phyloP scores from a whole-genome alignment of 2,113 vertebrate genomes.

The Hyperoodon ampullatus region DNA sequence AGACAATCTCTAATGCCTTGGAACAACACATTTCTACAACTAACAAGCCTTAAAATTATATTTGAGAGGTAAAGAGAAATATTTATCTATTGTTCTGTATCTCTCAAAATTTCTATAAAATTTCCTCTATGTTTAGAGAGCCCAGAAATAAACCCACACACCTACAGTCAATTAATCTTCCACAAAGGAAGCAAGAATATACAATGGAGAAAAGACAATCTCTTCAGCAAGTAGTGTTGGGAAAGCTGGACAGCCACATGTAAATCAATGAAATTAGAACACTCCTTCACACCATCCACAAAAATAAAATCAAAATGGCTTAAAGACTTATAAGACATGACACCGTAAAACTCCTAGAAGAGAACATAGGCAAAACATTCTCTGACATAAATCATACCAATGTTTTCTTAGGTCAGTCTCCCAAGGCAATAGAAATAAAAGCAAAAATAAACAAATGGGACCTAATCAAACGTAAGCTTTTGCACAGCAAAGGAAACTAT shows the following conservation, averaged over 20 bases:
- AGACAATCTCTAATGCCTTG: neutral
- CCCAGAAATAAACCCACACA: neutral
- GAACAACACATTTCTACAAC: neutral
- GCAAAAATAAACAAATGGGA: neutral
- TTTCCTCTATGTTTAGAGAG: neutral
- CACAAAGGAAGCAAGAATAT: neutral
- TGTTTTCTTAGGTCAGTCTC: too few species aligned
- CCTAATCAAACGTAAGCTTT: neutral
- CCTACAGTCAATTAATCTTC: neutral
- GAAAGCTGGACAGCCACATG: neutral
- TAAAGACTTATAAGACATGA: neutral
- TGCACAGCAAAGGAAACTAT: neutral
- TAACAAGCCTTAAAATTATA: neutral
- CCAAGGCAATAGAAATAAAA: neutral
- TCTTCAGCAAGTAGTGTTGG: neutral
- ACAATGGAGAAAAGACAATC: neutral
- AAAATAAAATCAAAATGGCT: neutral
- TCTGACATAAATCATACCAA: too few species aligned
- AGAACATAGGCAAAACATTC: neutral
- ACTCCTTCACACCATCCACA: neutral
- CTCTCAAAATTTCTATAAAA: neutral
- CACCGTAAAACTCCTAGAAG: neutral
- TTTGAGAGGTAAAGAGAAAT: neutral
- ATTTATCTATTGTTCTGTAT: neutral
- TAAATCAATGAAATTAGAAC: neutral